Evolutionary conservation across 2,888 invertebrate species (phyloP), one percentile per base, ranked within the genome.

Genomic region (Cheilosia grossa): DNA sequence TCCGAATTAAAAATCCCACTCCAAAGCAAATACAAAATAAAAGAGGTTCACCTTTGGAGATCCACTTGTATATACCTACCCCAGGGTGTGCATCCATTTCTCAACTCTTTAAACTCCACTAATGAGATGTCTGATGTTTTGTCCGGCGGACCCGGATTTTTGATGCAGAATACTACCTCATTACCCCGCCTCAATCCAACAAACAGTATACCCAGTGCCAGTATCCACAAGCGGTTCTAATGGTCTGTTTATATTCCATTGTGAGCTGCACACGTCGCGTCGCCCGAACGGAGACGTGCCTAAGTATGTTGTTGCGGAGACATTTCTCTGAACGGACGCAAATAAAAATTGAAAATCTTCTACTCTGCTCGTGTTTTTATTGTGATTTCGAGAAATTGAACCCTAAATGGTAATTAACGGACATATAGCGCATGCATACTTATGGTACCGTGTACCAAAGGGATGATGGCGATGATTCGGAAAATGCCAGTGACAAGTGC

Each of bases 61-160:
- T 30, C 24, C 37, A 49, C 15, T 58, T 42, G 37, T 49, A 49
- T 49, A 49, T 4, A 27, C 6, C 27, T 7, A 27, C 24, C 13
- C 24, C 15, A 13, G 6, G 21, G 49, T 47, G 21, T 47, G 44
- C 37, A 58, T 44, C 58, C 40, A 69, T 69, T 69, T 63, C 63
- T 21, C 47, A 83, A 56, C 67, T 75, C 59, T 75, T 67, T 70
- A 81, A 81, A 85, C 81, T 77, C 63, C 54, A 59, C 77, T 85
- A 85, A 85, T 85, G 85, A 85, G 81, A 77, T 53, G 85, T 81
- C 81, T 81, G 81, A 75, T 72, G 66, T 85, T 85, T 75, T 83
- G 69, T 83, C 83, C 80, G 49, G 33, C 63, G 21, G 24, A 64
- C 59, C 37, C 51, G 74, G 70, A 33, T 56, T 78, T 40, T 40